Percentiles rank a stretch among this genome's conserved stretches.
These are phyloP conservation scores for Ptychochromis oligacanthus DNA, from an alignment of 2,113 vertebrate genomes.

Conservation along the genomic window DNA sequence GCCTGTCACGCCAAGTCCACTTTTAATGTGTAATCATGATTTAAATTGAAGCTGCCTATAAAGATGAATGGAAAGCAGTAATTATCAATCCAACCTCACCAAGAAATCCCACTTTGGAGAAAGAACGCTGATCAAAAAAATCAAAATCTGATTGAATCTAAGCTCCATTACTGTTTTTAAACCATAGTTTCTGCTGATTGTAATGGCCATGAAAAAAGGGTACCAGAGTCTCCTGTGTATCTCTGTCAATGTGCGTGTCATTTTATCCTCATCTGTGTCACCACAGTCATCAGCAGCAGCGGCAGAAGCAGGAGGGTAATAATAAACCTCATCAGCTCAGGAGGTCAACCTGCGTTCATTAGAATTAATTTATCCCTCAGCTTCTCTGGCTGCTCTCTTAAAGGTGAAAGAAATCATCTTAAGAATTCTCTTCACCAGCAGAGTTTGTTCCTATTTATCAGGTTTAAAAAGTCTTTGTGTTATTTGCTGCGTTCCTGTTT, in stretches of 20 bases:
- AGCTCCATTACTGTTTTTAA: background rate
- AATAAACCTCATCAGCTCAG: conserved; percentile 57
- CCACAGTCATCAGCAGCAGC: conserved; percentile 15
- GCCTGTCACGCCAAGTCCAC: conserved; percentile 42
- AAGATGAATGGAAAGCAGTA: conserved; percentile 44
- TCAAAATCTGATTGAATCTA: background rate
- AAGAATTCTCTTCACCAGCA: conserved; percentile 29
- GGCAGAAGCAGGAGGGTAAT: conserved; percentile 31
- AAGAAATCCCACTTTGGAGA: conserved; percentile 10
- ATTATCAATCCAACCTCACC: conserved; percentile 22
- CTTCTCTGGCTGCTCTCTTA: conserved; percentile 26
- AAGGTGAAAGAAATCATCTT: conserved; percentile 56
- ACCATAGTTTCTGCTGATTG: background rate
- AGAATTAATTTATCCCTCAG: conserved; percentile 49
- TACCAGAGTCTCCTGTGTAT: conserved; percentile 11
- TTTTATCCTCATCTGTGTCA: conserved; percentile 35
- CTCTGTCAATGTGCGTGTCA: conserved; percentile 18
- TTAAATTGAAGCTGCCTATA: conserved; percentile 49
- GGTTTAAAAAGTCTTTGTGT: conserved; percentile 37
- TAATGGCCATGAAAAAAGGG: background rate
- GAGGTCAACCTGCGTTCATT: conserved; percentile 52
- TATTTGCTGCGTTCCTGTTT: conserved; percentile 5
- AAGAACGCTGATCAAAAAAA: background rate
- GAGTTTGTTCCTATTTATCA: conserved; percentile 13
- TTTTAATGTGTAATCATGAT: conserved; percentile 51